phyloP scores from a whole-genome alignment of 2,113 vertebrate genomes.

The Heterotilapia buettikoferi region DNA sequence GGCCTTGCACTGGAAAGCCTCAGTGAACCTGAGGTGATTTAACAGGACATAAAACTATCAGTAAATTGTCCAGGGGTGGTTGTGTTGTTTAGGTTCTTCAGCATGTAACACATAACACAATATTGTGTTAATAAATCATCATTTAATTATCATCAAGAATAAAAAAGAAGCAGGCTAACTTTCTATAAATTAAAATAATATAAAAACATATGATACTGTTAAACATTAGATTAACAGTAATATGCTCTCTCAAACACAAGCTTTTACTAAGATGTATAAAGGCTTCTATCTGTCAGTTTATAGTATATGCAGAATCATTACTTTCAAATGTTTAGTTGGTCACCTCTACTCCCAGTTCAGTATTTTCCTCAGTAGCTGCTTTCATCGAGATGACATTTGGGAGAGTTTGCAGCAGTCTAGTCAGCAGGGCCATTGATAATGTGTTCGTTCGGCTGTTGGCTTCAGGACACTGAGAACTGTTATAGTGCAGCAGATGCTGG shows the following conservation, averaged over 20 bases:
- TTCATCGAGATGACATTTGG: neutral
- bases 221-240: neutral
- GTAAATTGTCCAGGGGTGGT: rapidly evolving
- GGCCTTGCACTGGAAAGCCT: rapidly evolving
- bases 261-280: neutral
- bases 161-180: neutral
- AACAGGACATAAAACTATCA: neutral
- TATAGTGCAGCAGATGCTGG: neutral
- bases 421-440: neutral
- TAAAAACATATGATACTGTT: neutral
- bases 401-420: neutral
- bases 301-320: neutral
- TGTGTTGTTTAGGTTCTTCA: neutral
- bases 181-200: neutral
- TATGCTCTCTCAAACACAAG: neutral
- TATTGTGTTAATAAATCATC: neutral
- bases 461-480: neutral
- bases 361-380: neutral
- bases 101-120: neutral
- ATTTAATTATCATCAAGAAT: neutral
- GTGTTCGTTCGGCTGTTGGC: neutral
- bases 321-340: neutral
- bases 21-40: neutral
- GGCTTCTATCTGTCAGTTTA: neutral
- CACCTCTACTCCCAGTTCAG: neutral